Percentiles rank a stretch among this genome's conserved stretches.
These are phyloP conservation scores for Maniola hyperantus DNA, from an alignment of 2,888 invertebrate genomes.

Conservation along the genomic window DNA sequence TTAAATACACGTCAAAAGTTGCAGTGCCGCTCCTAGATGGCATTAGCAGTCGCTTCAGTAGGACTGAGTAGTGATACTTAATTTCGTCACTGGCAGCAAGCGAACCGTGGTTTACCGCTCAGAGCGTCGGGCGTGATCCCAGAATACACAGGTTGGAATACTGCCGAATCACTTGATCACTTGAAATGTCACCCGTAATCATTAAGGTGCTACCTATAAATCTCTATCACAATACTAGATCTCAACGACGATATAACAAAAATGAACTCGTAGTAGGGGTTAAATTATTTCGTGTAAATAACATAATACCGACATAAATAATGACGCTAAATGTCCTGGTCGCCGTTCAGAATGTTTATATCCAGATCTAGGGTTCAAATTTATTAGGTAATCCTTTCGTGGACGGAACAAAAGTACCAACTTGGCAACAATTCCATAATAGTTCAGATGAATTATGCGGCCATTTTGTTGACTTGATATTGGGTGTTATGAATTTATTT, in stretches of 20 bases:
- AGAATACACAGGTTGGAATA: no score
- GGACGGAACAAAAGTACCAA: slow-evolving; percentile 32
- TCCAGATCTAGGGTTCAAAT: slow-evolving; percentile 38
- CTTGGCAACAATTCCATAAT: slow-evolving; percentile 39
- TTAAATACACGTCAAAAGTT: no score
- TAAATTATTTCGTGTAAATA: slow-evolving; percentile 49
- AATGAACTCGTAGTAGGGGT: slow-evolving; percentile 30
- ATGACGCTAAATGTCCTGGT: slow-evolving; percentile 45
- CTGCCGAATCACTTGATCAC: no score
- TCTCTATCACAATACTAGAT: slow-evolving; percentile 20
- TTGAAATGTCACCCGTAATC: no score
- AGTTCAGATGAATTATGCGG: slow-evolving; percentile 33
- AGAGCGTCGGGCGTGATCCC: no score
- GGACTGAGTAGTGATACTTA: no score
- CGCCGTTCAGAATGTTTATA: slow-evolving; percentile 43
- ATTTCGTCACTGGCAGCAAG: no score
- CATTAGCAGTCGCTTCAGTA: no score
- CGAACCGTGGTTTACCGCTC: no score
- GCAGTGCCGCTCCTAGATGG: no score
- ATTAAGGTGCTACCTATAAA: no score
- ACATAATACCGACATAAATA: slow-evolving; percentile 51
- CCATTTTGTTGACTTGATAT: slow-evolving; percentile 29
- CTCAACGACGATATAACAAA: not conserved
- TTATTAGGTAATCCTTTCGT: slow-evolving; percentile 41
- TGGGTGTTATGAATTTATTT: not conserved